Conservation (phyloP, 2,797 vertebrate species). For the Scomberomorus guttatus region DNA sequence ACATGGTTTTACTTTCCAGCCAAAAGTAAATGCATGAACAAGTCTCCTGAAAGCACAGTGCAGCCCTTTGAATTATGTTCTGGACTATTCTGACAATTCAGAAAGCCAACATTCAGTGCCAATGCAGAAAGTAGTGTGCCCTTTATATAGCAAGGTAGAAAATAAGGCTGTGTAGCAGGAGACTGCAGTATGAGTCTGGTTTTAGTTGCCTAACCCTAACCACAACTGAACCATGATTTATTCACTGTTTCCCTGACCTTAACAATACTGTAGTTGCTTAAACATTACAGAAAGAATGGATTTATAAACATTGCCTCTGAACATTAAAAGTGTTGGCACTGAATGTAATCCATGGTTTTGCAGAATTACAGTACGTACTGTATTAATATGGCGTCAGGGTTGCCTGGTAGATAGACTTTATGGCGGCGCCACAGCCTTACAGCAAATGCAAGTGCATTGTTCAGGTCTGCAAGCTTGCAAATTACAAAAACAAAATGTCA, state of each 20-base stretch:
- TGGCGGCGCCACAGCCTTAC: no score
- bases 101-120: not conserved
- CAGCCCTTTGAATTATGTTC: not conserved
- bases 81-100: not conserved
- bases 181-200: not conserved
- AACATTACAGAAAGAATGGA: not conserved
- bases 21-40: not conserved
- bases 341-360: not conserved
- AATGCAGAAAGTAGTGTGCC: no score
- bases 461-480: no score
- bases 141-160: not conserved
- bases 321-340: not conserved
- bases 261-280: not conserved
- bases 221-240: not conserved
- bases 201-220: no score
- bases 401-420: no score
- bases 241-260: not conserved
- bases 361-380: not conserved
- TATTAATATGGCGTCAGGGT: not conserved
- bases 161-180: not conserved
- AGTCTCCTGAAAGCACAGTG: no score
- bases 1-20: no score
- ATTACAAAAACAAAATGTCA: no score
- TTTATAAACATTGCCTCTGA: not conserved
- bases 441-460: no score